A percentile compares a stretch with the other conserved stretches of the same genome.
Evolutionary conservation across 2,888 invertebrate species (phyloP).

Genomic region (Aporophyla nigra): DNA sequence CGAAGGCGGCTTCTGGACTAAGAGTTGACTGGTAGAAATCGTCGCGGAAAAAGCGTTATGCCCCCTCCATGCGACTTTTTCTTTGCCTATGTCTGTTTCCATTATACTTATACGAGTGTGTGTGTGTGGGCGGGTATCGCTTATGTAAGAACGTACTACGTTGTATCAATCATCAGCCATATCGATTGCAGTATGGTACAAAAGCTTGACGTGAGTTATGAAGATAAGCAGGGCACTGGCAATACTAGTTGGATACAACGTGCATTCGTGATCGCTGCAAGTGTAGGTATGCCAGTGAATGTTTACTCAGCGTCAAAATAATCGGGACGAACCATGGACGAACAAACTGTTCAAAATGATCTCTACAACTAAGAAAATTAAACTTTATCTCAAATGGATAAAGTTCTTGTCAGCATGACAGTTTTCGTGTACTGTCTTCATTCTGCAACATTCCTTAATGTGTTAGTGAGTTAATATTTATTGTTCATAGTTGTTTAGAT

Average conservation of each 20-base stretch:
- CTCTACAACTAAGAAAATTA: too few relatives aligned
- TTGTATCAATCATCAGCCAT: background rate
- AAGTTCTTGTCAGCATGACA: too few relatives aligned
- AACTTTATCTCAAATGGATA: too few relatives aligned
- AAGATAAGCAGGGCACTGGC: background rate
- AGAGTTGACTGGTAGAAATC: background rate
- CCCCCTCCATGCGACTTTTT: background rate
- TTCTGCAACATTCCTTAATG: too few relatives aligned
- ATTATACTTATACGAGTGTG: background rate
- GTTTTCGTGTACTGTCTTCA: too few relatives aligned
- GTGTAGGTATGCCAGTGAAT: background rate
- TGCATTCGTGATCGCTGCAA: background rate
- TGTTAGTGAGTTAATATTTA: too few relatives aligned
- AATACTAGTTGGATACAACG: background rate
- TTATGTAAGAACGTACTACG: background rate
- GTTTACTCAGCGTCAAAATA: too few relatives aligned
- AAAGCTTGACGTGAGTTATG: background rate
- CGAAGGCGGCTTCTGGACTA: background rate
- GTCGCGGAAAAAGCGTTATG: background rate
- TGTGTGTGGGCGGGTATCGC: background rate
- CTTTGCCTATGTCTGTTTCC: background rate
- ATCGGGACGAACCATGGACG: too few relatives aligned
- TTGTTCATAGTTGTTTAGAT: too few relatives aligned
- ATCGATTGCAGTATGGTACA: background rate
- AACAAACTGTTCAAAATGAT: too few relatives aligned